A percentile compares a stretch with the other conserved stretches of the same genome.
Conservation (phyloP, 2,797 vertebrate genomes). For the Petrocephalus schoutedeni region DNA sequence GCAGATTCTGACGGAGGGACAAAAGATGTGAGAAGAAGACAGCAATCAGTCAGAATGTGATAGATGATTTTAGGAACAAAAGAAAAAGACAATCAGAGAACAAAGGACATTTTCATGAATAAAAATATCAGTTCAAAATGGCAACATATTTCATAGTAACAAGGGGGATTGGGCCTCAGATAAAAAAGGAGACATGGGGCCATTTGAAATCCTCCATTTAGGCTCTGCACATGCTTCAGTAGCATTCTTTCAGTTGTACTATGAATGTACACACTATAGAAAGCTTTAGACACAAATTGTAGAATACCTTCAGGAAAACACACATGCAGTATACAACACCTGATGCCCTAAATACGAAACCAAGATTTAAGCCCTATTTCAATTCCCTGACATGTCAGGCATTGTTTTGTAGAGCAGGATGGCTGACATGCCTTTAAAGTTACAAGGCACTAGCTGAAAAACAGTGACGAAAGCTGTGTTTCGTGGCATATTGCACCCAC, state of each 20-base stretch:
- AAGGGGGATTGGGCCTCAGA: background rate
- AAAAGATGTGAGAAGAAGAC: background rate
- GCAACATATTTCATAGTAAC: background rate
- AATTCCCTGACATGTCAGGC: background rate
- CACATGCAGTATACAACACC: background rate
- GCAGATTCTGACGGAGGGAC: background rate
- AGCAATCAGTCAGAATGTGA: constrained; percentile 1
- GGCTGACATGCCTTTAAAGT: background rate
- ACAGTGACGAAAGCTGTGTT: background rate
- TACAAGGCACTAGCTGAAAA: background rate
- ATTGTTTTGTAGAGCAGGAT: background rate
- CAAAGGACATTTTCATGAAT: too few species aligned
- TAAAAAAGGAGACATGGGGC: background rate
- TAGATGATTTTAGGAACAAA: background rate
- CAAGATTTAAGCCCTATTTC: background rate
- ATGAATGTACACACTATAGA: background rate
- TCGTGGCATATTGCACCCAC: background rate
- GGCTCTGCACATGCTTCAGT: background rate
- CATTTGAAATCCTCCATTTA: background rate
- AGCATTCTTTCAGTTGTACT: background rate
- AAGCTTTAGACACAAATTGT: background rate
- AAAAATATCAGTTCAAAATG: too few species aligned
- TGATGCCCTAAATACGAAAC: background rate
- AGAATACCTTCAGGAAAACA: background rate
- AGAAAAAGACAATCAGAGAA: background rate